Evolutionary conservation across 1,140 invertebrate genomes (phyloP), one percentile per base, ranked within the genome.

Genomic region (Cherax quadricarinatus): DNA sequence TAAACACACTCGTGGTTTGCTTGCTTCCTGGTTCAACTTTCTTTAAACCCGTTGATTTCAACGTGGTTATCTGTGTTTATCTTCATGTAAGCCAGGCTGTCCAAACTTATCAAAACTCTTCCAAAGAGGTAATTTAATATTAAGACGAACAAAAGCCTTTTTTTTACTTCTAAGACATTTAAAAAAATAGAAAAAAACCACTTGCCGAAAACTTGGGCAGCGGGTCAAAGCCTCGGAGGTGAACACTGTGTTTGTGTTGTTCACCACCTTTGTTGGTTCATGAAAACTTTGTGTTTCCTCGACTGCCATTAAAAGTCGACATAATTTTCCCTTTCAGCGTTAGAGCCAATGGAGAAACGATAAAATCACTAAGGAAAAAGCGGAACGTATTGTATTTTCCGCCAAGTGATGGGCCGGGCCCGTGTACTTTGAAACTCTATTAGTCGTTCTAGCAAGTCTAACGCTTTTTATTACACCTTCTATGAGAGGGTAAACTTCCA

Each of bases 291-390:
- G 49, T 70, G 41, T 84, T 90, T 84, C 82, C 82, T 85, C 62
- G 21, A 53, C 48, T 75, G 81, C 88, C 82, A 90, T 90, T 90
- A 90, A 75, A 90, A 90, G 88, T 90, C 88, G 88, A 83, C 88
- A 90, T 90, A 90, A 90, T 90, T 90, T 90, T 82, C 88, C 88
- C 70, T 90, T 90, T 90, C 88, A 90, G 49, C 82, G 82, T 78
- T 60, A 70, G 62, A 78, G 81, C 82, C 81, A 84, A 84, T 83
- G 88, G 80, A 48, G 82, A 83, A 78, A 75, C 88, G 88, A 90
- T 90, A 85, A 90, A 84, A 90, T 90, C 88, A 90, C 21, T 57
- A 41, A 57, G 82, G 80, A 90, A 85, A 90, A 90, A 84, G 70
- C 49, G 70, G 62, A 60, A 78, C 41, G 88, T 90, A 90, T 90